Evolutionary conservation across 2,113 vertebrate species (phyloP), one percentile per base, ranked within the genome.

Genomic region (Hystrix cristata): DNA sequence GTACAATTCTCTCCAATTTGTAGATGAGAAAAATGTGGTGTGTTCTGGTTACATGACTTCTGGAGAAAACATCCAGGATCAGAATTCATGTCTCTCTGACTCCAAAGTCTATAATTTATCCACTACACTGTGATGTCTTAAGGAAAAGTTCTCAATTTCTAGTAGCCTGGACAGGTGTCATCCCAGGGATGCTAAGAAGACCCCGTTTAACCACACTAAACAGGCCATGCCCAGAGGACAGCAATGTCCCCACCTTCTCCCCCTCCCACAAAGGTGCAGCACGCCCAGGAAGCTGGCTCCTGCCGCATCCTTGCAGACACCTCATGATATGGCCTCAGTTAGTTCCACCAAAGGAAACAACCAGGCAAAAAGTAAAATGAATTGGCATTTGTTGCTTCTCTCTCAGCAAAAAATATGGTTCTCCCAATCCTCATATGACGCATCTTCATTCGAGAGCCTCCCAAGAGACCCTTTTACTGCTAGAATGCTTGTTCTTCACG

Each of bases 21-120:
- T 65, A 81, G 27, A 29, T 76, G 16, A 87, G 59, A 85, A 90
- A 95, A 57, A 51, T 65, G 55, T 80, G 29, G 3, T 91, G 1
- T 94, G 23, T 82, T 82, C 57, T 90, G 34, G 29, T 90, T 92
- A 13, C 14, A 7, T 25, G 11, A 72, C 62, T 89, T 84, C 55
- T 48, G 79, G 12, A 96, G 87, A 86, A 95, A 89, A 72, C 18
- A 57, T 29, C 43, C 46, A 92, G 38, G 7, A 53, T 90, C 89
- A 79, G 18, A 90, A 92, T 72, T 87, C 64, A 19, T 55, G 5
- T 64, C 57, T 90, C 2, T 71, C 57, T 90, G 67, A 78, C 53
- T 87, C 53, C 53, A 84, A 18, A 88, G 79, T 78, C 74, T 23
- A 15, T 57, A 69, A 27, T 55, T 92, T 69, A 59, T 38, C 82